Conservation (phyloP, 2,113 vertebrate species). For the Coreoperca whiteheadi region DNA sequence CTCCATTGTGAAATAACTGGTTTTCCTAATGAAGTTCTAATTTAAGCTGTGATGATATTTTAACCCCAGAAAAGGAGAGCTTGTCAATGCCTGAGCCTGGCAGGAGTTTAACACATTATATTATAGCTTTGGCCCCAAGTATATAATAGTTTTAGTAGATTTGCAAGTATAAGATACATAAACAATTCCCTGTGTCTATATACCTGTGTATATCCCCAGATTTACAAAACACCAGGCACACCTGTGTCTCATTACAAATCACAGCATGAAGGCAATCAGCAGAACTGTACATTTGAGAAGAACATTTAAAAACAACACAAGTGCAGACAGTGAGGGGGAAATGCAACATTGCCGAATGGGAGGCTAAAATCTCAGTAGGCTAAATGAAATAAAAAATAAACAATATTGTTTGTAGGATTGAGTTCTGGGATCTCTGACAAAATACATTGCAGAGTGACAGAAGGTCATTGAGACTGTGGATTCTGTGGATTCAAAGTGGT, state of each 20-base stretch:
- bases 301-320: slow-evolving; percentile 21
- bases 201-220: slow-evolving; percentile 11
- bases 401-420: slow-evolving; percentile 20
- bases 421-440: slow-evolving; percentile 27
- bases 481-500: slow-evolving; percentile 14
- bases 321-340: slow-evolving; percentile 19
- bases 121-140: slow-evolving; percentile 20
- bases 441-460: slow-evolving; percentile 28
- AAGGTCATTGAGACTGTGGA: slow-evolving; percentile 37
- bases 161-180: slow-evolving; percentile 9
- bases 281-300: slow-evolving; percentile 9
- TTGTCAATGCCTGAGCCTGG: slow-evolving; percentile 38
- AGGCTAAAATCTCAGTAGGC: slow-evolving; percentile 17
- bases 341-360: neutral
- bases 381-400: slow-evolving; percentile 37
- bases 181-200: neutral
- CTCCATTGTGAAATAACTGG: slow-evolving; percentile 37
- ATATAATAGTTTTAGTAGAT: slow-evolving; percentile 25
- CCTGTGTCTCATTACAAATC: slow-evolving; percentile 59
- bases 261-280: slow-evolving; percentile 56
- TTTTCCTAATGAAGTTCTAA: slow-evolving; percentile 65
- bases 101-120: slow-evolving; percentile 52
- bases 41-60: slow-evolving; percentile 69
- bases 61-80: slow-evolving; percentile 58
- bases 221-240: slow-evolving; percentile 38